Conservation (phyloP, 2,113 vertebrate genomes). For the Marmota monax region DNA sequence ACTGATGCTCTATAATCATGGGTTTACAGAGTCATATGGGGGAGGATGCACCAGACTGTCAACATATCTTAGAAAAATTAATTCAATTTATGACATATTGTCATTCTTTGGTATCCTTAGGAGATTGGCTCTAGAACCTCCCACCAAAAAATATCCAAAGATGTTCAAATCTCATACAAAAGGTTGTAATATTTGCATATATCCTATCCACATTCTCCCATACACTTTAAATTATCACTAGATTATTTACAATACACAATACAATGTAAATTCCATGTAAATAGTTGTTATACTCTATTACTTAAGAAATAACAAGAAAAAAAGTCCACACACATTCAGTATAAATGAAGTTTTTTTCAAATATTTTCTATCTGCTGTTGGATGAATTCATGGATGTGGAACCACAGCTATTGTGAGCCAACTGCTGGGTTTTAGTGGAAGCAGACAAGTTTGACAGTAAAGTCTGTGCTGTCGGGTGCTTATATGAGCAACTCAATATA, state of each 20-base stretch:
- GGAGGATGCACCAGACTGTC: neutral
- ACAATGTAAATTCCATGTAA: neutral
- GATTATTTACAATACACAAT: neutral
- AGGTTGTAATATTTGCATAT: neutral
- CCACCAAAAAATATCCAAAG: neutral
- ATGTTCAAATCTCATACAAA: neutral
- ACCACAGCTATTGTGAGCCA: neutral
- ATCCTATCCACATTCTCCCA: neutral
- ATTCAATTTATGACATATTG: neutral
- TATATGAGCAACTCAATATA: neutral
- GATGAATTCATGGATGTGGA: neutral
- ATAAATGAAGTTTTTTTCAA: neutral
- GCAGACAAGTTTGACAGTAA: neutral
- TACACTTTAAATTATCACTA: neutral
- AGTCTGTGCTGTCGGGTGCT: neutral
- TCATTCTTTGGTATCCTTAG: neutral
- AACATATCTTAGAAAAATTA: neutral
- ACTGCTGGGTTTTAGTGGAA: conserved; percentile 8
- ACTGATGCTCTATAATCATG: neutral
- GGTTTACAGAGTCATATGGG: neutral
- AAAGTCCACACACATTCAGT: neutral
- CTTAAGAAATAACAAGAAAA: neutral
- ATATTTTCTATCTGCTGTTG: neutral
- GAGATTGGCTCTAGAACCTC: neutral
- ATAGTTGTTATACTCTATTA: neutral